Conservation (phyloP, 2,113 vertebrate genomes). For the Sciurus niger region DNA sequence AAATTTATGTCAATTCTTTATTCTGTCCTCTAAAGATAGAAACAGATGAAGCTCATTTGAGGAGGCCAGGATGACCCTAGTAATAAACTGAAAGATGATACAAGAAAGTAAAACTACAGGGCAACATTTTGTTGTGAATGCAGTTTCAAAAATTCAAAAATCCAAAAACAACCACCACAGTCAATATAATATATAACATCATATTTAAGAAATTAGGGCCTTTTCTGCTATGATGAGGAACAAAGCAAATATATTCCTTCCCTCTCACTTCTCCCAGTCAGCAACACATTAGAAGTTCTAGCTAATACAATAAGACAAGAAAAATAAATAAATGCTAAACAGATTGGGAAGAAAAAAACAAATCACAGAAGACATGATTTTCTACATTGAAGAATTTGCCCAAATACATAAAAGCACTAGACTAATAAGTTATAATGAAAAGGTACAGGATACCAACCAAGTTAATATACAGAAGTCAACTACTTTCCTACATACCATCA, state of each 20-base stretch:
- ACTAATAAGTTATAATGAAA: neutral
- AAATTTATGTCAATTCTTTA: neutral
- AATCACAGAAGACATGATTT: neutral
- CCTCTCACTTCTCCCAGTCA: neutral
- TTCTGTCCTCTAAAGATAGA: neutral
- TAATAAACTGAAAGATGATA: neutral
- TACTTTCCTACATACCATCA: no score
- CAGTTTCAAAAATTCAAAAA: neutral
- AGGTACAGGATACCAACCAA: neutral
- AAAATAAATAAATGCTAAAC: neutral
- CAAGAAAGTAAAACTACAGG: neutral
- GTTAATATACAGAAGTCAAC: neutral
- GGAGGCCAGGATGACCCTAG: neutral
- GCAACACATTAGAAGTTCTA: neutral
- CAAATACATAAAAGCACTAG: neutral
- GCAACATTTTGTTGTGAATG: neutral
- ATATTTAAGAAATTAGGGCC: neutral
- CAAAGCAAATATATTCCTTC: neutral
- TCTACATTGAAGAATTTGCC: neutral
- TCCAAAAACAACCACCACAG: neutral
- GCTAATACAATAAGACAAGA: neutral
- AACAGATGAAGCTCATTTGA: neutral
- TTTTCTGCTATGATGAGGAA: neutral
- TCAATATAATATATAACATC: neutral
- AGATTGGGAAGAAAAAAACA: neutral